Evolutionary conservation across 2,888 invertebrate species (phyloP), one percentile per base, ranked within the genome.

Genomic region (Tholera decimalis): DNA sequence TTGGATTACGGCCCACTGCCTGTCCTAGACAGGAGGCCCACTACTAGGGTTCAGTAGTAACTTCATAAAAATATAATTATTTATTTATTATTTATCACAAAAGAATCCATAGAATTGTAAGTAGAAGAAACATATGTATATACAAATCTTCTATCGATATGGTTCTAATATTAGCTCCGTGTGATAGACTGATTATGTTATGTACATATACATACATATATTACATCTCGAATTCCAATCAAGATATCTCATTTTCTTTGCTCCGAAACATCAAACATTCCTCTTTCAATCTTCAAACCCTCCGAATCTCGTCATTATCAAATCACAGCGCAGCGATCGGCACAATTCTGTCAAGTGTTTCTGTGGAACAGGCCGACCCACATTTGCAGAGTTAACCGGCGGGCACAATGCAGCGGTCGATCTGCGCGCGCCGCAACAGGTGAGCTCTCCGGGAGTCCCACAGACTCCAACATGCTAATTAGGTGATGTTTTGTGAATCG

Each of bases 361-460:
- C 78, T 66, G 53, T 55, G 68, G 67, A 67, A 77, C 66, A 61
- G 69, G 54, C 63, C 82, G 82, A 82, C 82, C 82, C 82, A 82
- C 73, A 83, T 83, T 77, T 79, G 75, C 80, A 80, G 85, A 85
- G 86, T 84, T 85, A 85, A 87, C 88, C 87, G 83, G 84, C 85
- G 80, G 75, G 82, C 85, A 85, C 87, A 87, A 85, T 89, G 88
- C 89, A 87, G 85, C 79, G 92, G 93, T 94, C 94, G 94, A 94
- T 94, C 83, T 93, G 94, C 94, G 94, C 94, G 94, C 94, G 94
- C 91, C 93, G 92, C 94, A 94, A 94, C 94, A 94, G 94, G 94
- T 94, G 91, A 87, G 80, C 83, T 57, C 73, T 62, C 55, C 57
- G 67, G 60, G 49, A 64, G 43, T 54, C 58, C 60, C 50, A 64